Evolutionary conservation across 2,113 vertebrate species (phyloP).

Genomic region (Neodon shergylaensis): DNA sequence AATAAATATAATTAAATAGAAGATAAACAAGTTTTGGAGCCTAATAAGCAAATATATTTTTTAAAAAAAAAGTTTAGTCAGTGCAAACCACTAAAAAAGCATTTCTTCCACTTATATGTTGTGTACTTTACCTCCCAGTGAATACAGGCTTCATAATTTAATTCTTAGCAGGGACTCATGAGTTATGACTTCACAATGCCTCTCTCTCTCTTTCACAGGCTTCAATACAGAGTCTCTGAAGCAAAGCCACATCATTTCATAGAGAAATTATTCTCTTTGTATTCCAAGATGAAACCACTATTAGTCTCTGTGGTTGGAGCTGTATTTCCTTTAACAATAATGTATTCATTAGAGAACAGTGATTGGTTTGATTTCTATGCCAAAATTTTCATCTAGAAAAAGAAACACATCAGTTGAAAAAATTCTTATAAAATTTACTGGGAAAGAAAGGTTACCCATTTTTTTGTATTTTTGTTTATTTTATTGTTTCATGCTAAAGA

Average conservation of each 20-base stretch:
- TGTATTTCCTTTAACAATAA: neutral
- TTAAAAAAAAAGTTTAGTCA: conserved; percentile 35
- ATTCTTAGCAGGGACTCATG: neutral
- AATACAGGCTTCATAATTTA: neutral
- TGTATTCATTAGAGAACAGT: neutral
- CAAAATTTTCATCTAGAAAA: neutral
- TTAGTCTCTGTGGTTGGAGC: neutral
- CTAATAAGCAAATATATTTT: neutral
- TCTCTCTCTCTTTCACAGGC: conserved; percentile 1
- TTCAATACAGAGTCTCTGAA: neutral
- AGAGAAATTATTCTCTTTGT: neutral
- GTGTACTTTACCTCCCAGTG: neutral
- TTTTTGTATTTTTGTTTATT: neutral
- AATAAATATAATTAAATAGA: neutral
- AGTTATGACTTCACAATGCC: conserved; percentile 8
- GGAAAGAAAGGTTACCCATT: neutral
- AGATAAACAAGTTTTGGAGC: neutral
- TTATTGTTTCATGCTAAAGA: neutral
- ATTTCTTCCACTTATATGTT: neutral
- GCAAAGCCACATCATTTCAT: conserved; percentile 10
- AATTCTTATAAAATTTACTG: neutral
- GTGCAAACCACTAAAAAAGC: neutral
- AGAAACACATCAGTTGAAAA: neutral
- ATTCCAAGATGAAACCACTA: neutral
- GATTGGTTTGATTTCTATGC: neutral